Conservation (phyloP, 2,113 vertebrate genomes). For the Pleuronectes platessa region DNA sequence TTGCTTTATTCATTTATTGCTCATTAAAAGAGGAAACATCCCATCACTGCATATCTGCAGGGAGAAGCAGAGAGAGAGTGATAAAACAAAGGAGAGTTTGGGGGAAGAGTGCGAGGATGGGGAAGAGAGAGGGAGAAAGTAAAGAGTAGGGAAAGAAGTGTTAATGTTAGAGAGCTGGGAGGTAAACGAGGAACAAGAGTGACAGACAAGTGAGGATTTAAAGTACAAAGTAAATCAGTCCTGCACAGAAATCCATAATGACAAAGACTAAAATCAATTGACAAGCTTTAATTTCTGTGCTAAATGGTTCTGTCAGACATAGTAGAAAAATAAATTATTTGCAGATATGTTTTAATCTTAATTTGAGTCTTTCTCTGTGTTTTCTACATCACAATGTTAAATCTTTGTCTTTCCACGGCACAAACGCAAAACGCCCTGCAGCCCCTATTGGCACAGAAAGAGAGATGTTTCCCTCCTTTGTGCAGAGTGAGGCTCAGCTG, state of each 20-base stretch:
- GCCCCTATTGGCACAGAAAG: neutral
- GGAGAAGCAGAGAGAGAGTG: neutral
- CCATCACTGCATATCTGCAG: slow-evolving; percentile 53
- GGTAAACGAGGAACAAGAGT: too few relatives aligned
- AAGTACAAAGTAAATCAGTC: neutral
- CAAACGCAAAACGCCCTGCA: slow-evolving; percentile 5
- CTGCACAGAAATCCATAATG: neutral
- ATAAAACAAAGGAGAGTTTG: too few relatives aligned
- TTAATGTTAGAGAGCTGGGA: neutral
- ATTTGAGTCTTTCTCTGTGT: neutral
- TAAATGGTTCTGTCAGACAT: slow-evolving; percentile 14
- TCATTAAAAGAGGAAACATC: slow-evolving; percentile 64
- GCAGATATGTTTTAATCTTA: too few relatives aligned
- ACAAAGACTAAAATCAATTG: neutral
- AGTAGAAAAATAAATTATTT: neutral
- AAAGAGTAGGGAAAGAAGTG: too few relatives aligned
- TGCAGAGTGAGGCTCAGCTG: slow-evolving; percentile 11
- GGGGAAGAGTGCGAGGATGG: neutral
- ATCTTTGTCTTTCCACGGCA: neutral
- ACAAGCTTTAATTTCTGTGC: slow-evolving; percentile 27
- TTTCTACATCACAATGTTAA: neutral
- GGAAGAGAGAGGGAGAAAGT: neutral
- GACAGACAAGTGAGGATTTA: neutral
- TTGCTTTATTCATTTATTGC: slow-evolving; percentile 65
- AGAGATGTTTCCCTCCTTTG: slow-evolving; percentile 7